Evolutionary conservation across 2,888 invertebrate species (phyloP).

Genomic region (Acheta domesticus): DNA sequence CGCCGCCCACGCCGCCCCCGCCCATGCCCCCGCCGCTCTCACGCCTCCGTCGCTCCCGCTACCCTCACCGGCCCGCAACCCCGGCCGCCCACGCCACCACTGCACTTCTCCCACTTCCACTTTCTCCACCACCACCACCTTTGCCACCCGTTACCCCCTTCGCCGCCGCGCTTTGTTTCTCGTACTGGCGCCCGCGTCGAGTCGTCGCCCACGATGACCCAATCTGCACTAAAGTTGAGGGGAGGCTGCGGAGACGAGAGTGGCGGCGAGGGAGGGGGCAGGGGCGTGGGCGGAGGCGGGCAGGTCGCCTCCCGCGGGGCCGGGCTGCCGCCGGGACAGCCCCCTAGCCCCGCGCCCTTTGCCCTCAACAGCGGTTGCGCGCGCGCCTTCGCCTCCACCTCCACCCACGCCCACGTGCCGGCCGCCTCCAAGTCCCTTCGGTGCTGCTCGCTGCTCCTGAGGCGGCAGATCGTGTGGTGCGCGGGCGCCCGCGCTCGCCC

Average conservation of each 20-base stretch:
- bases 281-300: background rate
- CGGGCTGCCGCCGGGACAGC: background rate
- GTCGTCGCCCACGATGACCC: background rate
- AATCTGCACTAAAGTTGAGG: slow-evolving; percentile 18
- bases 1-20: no score
- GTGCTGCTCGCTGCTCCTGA: no score
- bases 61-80: no score
- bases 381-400: background rate
- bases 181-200: background rate
- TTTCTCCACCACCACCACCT: no score
- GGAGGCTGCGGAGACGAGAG: background rate
- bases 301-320: background rate
- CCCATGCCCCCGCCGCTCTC: no score
- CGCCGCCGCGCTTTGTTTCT: background rate
- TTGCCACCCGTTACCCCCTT: background rate
- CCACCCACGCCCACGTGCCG: background rate
- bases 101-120: no score
- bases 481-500: no score
- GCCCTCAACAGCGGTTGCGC: no score
- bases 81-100: no score
- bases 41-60: no score
- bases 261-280: background rate
- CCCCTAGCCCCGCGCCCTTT: background rate
- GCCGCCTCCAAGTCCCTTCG: no score
- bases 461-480: no score